Percentiles rank a stretch among this genome's conserved stretches.
These are phyloP conservation scores for Galeopsomyia nigrocyanea DNA, from an alignment of 2,888 invertebrate genomes.

Conservation along the genomic window DNA sequence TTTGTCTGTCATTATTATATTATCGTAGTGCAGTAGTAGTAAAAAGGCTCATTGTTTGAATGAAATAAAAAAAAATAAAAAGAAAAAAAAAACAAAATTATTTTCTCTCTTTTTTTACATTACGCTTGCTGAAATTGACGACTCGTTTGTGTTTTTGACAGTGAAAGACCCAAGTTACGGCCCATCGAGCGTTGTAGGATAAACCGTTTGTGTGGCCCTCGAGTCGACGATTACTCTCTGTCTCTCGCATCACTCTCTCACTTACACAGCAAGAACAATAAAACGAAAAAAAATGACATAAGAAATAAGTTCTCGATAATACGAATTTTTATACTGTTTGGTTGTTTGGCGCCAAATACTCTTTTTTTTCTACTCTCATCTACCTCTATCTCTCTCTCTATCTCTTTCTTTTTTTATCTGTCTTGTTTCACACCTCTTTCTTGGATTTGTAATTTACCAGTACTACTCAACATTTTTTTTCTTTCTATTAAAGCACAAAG, in stretches of 20 bases:
- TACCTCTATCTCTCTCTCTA: constrained; percentile 12
- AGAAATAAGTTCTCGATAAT: constrained; percentile 55
- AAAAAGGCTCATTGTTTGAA: neutral
- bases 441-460: no score
- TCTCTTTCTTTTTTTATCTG: constrained; percentile 11
- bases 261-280: constrained; percentile 49
- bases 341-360: constrained; percentile 42
- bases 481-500: neutral
- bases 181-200: constrained; percentile 48
- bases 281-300: no score
- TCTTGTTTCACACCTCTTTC: no score
- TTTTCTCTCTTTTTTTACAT: no score
- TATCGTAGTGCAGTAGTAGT: neutral
- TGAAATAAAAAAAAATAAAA: neutral
- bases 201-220: constrained; percentile 46
- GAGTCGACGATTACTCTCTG: constrained; percentile 42
- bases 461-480: no score
- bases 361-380: constrained; percentile 22
- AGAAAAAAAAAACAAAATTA: constrained; percentile 1
- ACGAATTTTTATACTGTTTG: constrained; percentile 48
- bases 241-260: constrained; percentile 16
- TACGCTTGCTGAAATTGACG: constrained; percentile 20
- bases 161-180: constrained; percentile 57
- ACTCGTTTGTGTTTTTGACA: constrained; percentile 58
- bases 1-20: no score